Evolutionary conservation across 2,888 invertebrate species (phyloP).

Genomic region (Encarsia formosa): DNA sequence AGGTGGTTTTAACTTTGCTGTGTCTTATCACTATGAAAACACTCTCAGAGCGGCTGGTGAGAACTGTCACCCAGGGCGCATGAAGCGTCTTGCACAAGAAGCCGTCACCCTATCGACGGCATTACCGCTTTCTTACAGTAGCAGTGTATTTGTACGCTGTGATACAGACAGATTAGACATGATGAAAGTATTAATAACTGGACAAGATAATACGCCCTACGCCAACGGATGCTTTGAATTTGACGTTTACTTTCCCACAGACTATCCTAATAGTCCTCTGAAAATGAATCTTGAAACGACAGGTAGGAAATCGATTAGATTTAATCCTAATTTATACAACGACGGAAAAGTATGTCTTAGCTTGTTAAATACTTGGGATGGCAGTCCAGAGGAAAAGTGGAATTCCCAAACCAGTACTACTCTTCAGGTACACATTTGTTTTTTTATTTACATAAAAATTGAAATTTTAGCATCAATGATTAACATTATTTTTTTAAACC

Average conservation of each 20-base stretch:
- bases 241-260: conserved; percentile 85
- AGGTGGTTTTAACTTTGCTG: conserved; percentile 74
- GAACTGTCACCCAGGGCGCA: conserved; percentile 78
- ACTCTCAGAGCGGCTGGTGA: conserved; percentile 83
- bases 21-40: conserved; percentile 86
- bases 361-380: conserved; percentile 95
- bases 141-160: conserved; percentile 91
- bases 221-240: conserved; percentile 89
- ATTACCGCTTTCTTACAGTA: conserved; percentile 86
- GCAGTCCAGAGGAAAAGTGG: conserved; percentile 95
- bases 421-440: conserved; percentile 61
- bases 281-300: conserved; percentile 87
- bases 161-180: conserved; percentile 91
- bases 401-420: conserved; percentile 94
- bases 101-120: conserved; percentile 89
- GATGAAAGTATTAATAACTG: conserved; percentile 93
- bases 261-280: conserved; percentile 81
- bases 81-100: conserved; percentile 91
- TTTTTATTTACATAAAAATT: too few species aligned
- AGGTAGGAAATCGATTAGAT: conserved; percentile 81
- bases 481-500: too few species aligned
- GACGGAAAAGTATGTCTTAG: conserved; percentile 95
- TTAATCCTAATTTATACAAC: conserved; percentile 91
- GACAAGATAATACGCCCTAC: conserved; percentile 87
- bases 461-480: too few species aligned